phyloP scores from a whole-genome alignment of 2,113 vertebrate genomes.

The Rhynchopsitta pachyrhyncha region DNA sequence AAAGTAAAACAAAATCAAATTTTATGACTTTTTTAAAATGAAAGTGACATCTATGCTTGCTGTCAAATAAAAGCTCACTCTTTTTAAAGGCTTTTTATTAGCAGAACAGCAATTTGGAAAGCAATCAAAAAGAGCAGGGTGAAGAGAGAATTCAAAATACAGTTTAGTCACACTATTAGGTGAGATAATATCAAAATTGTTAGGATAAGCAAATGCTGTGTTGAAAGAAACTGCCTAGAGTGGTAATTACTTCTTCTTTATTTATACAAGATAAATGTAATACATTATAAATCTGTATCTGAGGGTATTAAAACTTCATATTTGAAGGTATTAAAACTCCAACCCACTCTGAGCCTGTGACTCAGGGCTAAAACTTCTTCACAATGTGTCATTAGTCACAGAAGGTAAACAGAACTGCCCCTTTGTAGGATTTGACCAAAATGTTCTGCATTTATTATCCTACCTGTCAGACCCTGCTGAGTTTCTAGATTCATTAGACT shows the following conservation, averaged over 20 bases:
- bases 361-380: neutral
- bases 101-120: neutral
- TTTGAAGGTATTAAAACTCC: neutral
- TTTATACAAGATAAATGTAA: neutral
- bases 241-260: neutral
- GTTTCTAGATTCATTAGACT: neutral
- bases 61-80: neutral
- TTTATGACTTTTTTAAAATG: neutral
- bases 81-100: neutral
- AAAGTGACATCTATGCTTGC: neutral
- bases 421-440: neutral
- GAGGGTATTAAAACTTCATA: neutral
- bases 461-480: neutral
- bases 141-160: neutral
- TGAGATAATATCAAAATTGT: neutral
- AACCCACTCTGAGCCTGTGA: neutral
- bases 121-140: neutral
- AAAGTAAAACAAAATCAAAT: neutral
- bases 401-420: neutral
- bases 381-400: rapidly evolving
- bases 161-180: neutral
- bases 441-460: neutral
- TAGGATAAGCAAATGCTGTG: neutral
- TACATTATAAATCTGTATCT: neutral
- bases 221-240: neutral